A percentile compares a stretch with the other conserved stretches of the same genome.
These are phyloP conservation scores for Stichopus chloronotus DNA, from an alignment of 35 echinoderm and acorn worm genomes.

Conservation along the genomic window DNA sequence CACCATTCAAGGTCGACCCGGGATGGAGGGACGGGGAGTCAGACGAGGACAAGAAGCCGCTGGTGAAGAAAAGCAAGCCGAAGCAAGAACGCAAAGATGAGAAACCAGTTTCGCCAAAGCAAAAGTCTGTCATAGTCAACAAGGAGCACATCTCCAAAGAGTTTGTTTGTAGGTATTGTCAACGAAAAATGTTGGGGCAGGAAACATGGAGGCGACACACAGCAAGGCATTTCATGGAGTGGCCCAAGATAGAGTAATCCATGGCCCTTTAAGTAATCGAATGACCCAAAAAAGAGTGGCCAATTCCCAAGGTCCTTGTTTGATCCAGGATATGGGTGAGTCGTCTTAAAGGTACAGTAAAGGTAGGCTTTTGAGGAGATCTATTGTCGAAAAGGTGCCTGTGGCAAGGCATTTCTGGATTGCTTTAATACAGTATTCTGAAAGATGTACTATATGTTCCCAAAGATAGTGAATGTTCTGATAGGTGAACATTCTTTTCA, in stretches of 20 bases:
- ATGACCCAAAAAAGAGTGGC: conserved; percentile 38
- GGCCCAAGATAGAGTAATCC: conserved; percentile 62
- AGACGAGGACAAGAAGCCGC: neutral
- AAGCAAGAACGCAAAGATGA: neutral
- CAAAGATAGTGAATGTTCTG: too few relatives aligned
- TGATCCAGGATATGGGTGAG: neutral
- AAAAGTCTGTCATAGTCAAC: neutral
- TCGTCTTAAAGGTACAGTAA: neutral
- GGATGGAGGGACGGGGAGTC: neutral
- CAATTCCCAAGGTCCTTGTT: neutral
- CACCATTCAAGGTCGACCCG: neutral
- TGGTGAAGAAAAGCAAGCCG: neutral
- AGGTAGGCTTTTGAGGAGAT: too few relatives aligned
- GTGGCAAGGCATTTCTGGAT: too few relatives aligned
- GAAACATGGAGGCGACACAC: conserved; percentile 73
- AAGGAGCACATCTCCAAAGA: conserved; percentile 49
- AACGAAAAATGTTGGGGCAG: conserved; percentile 54
- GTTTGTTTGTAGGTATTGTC: conserved; percentile 78
- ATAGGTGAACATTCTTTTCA: too few relatives aligned
- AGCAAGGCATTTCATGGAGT: conserved; percentile 79
- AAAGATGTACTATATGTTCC: too few relatives aligned
- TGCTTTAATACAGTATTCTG: too few relatives aligned
- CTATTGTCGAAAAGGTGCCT: too few relatives aligned
- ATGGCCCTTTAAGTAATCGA: neutral
- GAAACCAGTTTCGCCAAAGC: conserved; percentile 26